Evolutionary conservation across 2,797 vertebrate genomes (phyloP).

Genomic region (Chaetophractus vellerosus): DNA sequence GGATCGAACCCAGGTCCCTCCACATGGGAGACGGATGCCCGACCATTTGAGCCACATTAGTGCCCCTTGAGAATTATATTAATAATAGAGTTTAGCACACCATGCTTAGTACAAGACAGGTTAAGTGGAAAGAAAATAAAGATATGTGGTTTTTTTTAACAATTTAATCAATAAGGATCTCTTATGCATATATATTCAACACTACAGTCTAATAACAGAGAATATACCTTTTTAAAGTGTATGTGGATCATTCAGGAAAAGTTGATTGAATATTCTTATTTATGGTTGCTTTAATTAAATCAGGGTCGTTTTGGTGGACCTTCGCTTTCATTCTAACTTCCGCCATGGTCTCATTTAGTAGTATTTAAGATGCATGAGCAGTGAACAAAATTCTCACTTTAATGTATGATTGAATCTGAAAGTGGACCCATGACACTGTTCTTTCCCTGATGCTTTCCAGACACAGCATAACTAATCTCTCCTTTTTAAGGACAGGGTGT

Average conservation of each 20-base stretch:
- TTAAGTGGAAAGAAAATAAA: not conserved
- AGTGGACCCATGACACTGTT: not conserved
- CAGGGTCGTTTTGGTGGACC: no score
- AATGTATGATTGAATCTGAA: not conserved
- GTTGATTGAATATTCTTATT: not conserved
- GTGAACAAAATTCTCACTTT: not conserved
- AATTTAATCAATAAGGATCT: not conserved
- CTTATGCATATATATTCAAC: not conserved
- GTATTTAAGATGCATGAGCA: not conserved
- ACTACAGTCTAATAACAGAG: not conserved
- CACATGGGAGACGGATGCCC: no score
- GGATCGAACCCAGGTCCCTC: no score
- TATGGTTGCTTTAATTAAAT: not conserved
- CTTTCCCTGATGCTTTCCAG: not conserved
- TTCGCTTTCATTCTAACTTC: not conserved
- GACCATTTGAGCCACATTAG: no score
- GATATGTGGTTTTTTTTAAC: not conserved
- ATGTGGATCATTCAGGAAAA: slow-evolving; percentile 31
- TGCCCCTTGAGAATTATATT: slow-evolving; percentile 29
- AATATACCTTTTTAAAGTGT: not conserved
- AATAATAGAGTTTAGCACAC: not conserved
- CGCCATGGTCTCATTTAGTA: not conserved
- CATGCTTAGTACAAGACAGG: not conserved
- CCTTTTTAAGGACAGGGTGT: not conserved
- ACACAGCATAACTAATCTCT: not conserved